Evolutionary conservation across 2,113 vertebrate species (phyloP).

Genomic region (Datnioides undecimradiatus): DNA sequence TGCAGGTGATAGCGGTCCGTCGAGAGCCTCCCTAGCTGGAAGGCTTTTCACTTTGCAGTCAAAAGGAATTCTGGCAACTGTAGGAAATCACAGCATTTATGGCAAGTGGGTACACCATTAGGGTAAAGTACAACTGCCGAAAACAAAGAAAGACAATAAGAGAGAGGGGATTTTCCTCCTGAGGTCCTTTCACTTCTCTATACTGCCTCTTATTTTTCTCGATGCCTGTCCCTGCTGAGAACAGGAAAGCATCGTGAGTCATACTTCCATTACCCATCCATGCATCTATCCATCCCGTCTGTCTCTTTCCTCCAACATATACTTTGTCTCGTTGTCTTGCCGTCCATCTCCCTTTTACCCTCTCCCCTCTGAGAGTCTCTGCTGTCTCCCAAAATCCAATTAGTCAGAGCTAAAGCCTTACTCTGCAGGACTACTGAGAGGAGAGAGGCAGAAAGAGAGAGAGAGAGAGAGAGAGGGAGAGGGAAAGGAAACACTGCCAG

Average conservation of each 20-base stretch:
- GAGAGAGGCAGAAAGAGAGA: not conserved
- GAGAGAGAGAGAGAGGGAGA: constrained; percentile 9
- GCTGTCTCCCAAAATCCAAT: constrained; percentile 66
- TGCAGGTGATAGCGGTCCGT: not conserved
- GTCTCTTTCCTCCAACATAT: not conserved
- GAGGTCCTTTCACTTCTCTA: not conserved
- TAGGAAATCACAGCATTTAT: not conserved
- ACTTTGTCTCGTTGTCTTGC: constrained; percentile 39
- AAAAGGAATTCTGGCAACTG: not conserved
- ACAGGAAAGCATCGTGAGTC: constrained; percentile 8
- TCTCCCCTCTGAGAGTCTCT: constrained; percentile 25
- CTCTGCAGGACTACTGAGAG: constrained; percentile 46
- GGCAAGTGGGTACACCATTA: not conserved
- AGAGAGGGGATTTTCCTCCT: not conserved
- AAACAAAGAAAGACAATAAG: not conserved
- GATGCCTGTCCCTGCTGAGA: not conserved
- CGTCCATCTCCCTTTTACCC: constrained; percentile 47
- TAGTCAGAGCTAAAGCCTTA: constrained; percentile 44
- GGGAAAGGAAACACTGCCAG: constrained; percentile 33
- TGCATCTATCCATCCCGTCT: constrained; percentile 10
- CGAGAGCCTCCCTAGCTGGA: not conserved
- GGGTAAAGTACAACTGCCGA: not conserved
- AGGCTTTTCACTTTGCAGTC: not conserved
- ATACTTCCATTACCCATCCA: constrained; percentile 21
- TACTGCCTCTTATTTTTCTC: not conserved